phyloP scores from a whole-genome alignment of 2,888 invertebrate genomes.

The Cataglyphis livida region DNA sequence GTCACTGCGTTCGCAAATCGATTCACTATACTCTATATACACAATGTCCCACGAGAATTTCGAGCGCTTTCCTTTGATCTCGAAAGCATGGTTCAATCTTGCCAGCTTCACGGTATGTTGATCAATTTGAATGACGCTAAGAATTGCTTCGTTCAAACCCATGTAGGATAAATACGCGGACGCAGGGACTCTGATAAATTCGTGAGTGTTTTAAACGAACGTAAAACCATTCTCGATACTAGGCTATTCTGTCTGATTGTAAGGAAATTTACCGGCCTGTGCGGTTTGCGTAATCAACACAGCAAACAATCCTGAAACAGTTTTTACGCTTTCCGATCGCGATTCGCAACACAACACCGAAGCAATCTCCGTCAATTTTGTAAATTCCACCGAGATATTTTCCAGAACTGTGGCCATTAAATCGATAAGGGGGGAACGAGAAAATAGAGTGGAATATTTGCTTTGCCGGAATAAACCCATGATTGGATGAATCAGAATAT shows the following conservation, averaged over 20 bases:
- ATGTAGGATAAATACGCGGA: not conserved
- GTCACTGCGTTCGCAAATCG: not conserved
- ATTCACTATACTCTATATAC: not conserved
- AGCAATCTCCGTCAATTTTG: slow-evolving; percentile 34
- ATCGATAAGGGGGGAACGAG: slow-evolving; percentile 13
- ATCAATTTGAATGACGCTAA: slow-evolving; percentile 31
- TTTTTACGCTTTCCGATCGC: slow-evolving; percentile 12
- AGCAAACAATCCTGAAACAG: slow-evolving; percentile 29
- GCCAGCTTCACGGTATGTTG: not conserved
- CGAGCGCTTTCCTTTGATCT: slow-evolving; percentile 29
- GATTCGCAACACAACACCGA: slow-evolving; percentile 13
- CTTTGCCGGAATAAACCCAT: slow-evolving; percentile 31
- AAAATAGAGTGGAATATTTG: slow-evolving; percentile 16
- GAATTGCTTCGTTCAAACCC: not conserved
- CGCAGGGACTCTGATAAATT: not conserved
- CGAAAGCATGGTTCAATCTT: slow-evolving; percentile 9
- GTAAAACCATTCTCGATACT: not conserved
- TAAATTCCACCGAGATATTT: slow-evolving; percentile 46
- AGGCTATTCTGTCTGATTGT: not conserved
- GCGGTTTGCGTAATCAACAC: slow-evolving; percentile 26
- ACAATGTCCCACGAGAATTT: slow-evolving; percentile 1
- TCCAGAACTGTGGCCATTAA: slow-evolving; percentile 25
- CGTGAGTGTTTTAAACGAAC: not conserved
- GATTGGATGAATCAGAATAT: slow-evolving; percentile 35
- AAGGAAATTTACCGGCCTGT: slow-evolving; percentile 20